Conservation (phyloP, 1,140 invertebrate genomes). For the Lineus longissimus region DNA sequence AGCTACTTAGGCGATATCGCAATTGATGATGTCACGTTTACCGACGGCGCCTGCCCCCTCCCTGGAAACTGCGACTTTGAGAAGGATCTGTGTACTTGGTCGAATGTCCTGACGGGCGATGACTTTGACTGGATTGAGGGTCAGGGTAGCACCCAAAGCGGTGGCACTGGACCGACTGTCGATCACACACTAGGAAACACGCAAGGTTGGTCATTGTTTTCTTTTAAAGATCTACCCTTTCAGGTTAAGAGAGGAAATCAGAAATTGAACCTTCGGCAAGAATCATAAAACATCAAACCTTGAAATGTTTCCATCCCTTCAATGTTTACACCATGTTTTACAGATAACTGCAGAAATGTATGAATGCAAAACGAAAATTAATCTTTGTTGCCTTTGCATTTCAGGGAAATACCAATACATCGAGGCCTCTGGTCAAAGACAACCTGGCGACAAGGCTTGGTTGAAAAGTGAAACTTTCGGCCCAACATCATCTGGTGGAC, state of each 20-base stretch:
- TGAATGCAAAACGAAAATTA: too few species aligned
- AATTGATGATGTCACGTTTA: too few species aligned
- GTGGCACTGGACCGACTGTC: slow-evolving; percentile 31
- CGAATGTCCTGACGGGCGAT: slow-evolving; percentile 10
- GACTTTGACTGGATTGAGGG: slow-evolving; percentile 42
- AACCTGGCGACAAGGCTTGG: background rate
- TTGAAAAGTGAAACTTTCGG: background rate
- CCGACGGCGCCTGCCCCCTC: too few species aligned
- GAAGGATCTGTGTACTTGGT: slow-evolving; percentile 23
- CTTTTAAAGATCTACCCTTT: too few species aligned
- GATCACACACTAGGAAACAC: slow-evolving; percentile 42
- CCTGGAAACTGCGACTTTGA: slow-evolving; percentile 30
- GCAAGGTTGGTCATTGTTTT: slow-evolving; percentile 20
- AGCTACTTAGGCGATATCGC: too few species aligned
- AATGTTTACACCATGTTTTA: too few species aligned
- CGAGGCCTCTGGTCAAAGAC: background rate
- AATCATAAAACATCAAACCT: too few species aligned
- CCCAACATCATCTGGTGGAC: background rate
- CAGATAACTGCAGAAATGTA: too few species aligned
- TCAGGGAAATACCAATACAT: slow-evolving; percentile 8
- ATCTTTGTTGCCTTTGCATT: too few species aligned
- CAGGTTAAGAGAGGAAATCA: too few species aligned
- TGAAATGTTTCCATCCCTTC: too few species aligned
- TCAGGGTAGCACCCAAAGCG: slow-evolving; percentile 27
- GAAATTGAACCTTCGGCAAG: too few species aligned